Percentiles rank a stretch among this genome's conserved stretches.
Conservation (phyloP, 1,140 invertebrate genomes). For the Heliconius eleuchia region DNA sequence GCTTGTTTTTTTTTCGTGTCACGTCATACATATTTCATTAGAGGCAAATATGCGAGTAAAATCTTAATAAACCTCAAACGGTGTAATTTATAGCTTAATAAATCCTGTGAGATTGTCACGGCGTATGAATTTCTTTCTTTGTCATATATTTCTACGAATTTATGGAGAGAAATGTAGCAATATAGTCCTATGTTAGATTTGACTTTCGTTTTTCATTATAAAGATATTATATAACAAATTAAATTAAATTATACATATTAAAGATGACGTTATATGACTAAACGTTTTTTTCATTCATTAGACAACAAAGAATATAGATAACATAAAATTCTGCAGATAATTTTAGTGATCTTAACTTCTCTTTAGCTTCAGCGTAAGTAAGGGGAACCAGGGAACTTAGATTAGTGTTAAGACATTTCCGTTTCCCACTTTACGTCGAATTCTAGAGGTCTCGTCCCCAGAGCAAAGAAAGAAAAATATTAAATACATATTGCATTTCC, state of each 20-base stretch:
- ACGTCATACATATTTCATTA: conserved; percentile 36
- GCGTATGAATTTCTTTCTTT: conserved; percentile 3
- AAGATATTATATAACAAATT: background rate
- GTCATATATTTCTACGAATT: conserved; percentile 19
- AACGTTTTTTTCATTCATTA: too few relatives aligned
- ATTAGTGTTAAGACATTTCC: too few relatives aligned
- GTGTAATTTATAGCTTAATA: conserved; percentile 22
- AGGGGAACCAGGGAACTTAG: too few relatives aligned
- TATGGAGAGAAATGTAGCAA: background rate
- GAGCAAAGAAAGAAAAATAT: too few relatives aligned
- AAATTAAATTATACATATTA: too few relatives aligned
- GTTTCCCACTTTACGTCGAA: too few relatives aligned
- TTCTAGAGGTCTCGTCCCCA: too few relatives aligned
- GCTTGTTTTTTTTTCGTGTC: conserved; percentile 23
- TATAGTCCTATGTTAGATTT: background rate
- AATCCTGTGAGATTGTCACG: conserved; percentile 22
- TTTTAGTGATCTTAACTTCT: too few relatives aligned
- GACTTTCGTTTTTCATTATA: conserved; percentile 1
- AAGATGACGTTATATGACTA: background rate
- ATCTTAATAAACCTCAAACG: conserved; percentile 24
- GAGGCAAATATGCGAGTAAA: conserved; percentile 28
- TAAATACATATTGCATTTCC: too few relatives aligned
- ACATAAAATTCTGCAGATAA: too few relatives aligned
- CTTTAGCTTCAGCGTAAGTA: too few relatives aligned
- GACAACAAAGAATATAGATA: too few relatives aligned